phyloP scores from a whole-genome alignment of 1,140 invertebrate species.

The Hyles vespertilio region DNA sequence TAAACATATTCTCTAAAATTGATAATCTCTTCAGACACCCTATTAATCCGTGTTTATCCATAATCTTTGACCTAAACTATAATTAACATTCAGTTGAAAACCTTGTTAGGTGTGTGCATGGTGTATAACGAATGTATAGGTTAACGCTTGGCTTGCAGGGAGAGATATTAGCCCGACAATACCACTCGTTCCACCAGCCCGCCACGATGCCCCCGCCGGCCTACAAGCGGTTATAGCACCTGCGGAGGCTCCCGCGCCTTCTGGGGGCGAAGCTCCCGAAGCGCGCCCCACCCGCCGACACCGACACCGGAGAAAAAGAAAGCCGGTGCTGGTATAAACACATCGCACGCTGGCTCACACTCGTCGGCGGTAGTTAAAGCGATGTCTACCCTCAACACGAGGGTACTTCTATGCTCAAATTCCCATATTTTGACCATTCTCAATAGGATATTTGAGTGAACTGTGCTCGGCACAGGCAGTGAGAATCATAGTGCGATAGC shows the following conservation, averaged over 20 bases:
- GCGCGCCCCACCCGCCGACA: conserved; percentile 13
- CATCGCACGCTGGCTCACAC: not conserved
- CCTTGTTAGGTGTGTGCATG: conserved; percentile 8
- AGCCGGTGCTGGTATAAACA: conserved; percentile 56
- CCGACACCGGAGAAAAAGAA: conserved; percentile 39
- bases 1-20: too few species aligned
- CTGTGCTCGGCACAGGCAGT: too few species aligned
- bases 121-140: conserved; percentile 55
- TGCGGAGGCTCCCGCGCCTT: conserved; percentile 4
- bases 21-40: too few species aligned
- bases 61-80: too few species aligned
- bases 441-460: too few species aligned
- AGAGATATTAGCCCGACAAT: conserved; percentile 62
- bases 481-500: too few species aligned
- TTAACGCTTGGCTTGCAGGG: conserved; percentile 61
- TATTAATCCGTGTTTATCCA: too few species aligned
- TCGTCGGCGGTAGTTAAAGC: conserved; percentile 1
- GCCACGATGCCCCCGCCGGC: conserved; percentile 41
- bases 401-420: conserved; percentile 13
- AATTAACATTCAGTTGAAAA: too few species aligned
- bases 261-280: conserved; percentile 10
- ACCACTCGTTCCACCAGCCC: conserved; percentile 64
- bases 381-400: not conserved
- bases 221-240: conserved; percentile 66
- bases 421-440: conserved; percentile 7